phyloP scores from a whole-genome alignment of 2,888 invertebrate genomes.

The Marasmarcha lunaedactyla region DNA sequence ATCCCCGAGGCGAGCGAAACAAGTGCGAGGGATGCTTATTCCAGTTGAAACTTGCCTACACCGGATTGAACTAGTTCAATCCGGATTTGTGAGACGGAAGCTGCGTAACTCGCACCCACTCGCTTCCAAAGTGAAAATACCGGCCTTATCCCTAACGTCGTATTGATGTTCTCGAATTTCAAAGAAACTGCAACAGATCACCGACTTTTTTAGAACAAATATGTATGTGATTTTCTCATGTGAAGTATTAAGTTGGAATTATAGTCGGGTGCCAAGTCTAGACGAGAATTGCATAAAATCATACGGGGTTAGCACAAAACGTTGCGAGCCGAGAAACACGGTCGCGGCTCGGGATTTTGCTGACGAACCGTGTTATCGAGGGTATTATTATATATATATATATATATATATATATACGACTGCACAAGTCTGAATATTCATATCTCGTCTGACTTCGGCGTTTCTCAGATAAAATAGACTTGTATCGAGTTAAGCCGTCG shows the following conservation, averaged over 20 bases:
- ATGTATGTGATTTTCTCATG: conserved; percentile 11
- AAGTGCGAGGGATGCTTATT: conserved; percentile 53
- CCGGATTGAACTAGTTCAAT: conserved; percentile 45
- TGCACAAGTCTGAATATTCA: conserved; percentile 55
- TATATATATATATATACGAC: too few species aligned
- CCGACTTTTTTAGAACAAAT: conserved; percentile 5
- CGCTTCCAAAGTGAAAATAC: neutral
- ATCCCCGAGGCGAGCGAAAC: conserved; percentile 44
- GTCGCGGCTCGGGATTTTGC: conserved; percentile 31
- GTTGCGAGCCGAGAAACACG: conserved; percentile 17
- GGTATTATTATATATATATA: conserved; percentile 40
- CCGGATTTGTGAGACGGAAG: conserved; percentile 41
- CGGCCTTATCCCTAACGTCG: neutral
- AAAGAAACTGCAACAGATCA: neutral
- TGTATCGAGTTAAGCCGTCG: conserved; percentile 19
- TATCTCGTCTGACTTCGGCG: conserved; percentile 31
- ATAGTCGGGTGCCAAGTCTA: conserved; percentile 29
- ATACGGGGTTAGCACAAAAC: conserved; percentile 37
- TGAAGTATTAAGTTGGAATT: conserved; percentile 20
- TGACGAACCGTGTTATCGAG: conserved; percentile 65
- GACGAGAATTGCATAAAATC: conserved; percentile 20
- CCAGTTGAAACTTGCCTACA: conserved; percentile 54
- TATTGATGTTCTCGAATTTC: neutral
- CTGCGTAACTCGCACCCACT: conserved; percentile 23
- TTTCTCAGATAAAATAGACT: conserved; percentile 25